Evolutionary conservation across 2,113 vertebrate genomes (phyloP), one percentile per base, ranked within the genome.

Genomic region (Platycercus adscitus): DNA sequence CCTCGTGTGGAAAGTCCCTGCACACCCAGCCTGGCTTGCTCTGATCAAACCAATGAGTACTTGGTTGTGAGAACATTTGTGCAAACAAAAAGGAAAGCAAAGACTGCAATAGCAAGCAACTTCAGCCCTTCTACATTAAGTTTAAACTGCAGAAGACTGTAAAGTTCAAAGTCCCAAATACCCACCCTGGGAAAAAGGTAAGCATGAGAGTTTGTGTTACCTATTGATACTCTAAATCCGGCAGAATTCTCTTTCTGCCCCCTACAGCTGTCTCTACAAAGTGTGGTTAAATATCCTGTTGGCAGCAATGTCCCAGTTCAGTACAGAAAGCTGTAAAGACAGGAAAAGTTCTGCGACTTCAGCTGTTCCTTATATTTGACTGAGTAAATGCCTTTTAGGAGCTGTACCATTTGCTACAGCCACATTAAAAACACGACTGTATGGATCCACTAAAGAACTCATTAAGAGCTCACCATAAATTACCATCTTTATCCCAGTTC

Each of bases 281-380:
- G 66, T 52, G 76, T 73, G 49, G 88, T 81, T 83, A 90, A 93
- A 93, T 66, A 73, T 83, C 82, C 76, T 88, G 68, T 58, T 83
- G 76, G 89, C 91, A 95, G 87, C 75, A 81, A 88, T 47, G n/a
- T 69, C 71, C 81, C 85, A 44, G n/a, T 31, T 72, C 66, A 94
- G 58, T 11, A 77, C 33, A 84, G 72, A 52, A 88, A 89, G 84
- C 93, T 91, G 82, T 35, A 68, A 83, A 86, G 60, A 83, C 73
- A 91, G 50, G 46, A 64, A 49, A 91, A 28, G 43, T 2, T 8
- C 4, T 53, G 82, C 39, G 64, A 77, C 79, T 83, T 83, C 41
- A 81, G 33, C 25, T 47, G 50, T 53, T 85, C 56, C 28, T 81
- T 60, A 17, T 31, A 81, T 78, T 64, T 7, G 2, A 53, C 26